Base-by-base conservation (phyloP, 2,797 vertebrate species). In the Melanotaenia maccullochi region DNA sequence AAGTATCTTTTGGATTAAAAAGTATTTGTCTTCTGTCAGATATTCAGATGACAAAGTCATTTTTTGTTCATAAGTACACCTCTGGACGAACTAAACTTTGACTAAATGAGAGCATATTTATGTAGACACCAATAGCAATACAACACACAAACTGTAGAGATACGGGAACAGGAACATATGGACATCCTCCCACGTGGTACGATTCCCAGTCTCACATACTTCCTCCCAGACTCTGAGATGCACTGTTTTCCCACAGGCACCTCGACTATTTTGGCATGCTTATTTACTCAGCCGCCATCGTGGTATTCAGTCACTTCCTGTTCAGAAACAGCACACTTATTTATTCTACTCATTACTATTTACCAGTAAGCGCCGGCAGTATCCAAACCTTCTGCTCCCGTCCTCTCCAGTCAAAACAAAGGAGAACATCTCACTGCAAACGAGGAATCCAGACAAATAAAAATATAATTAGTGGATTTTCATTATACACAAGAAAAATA, bases 281-380 rank as follows among this genome's bases (percentile, higher is more conserved):
- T 93, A 89, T 93, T 93, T 93, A 89, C 83, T 89, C 90, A 91
- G 92, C 89, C 85, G 86, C 86, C 84, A 89, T 79, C 18, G 49
- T 86, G 90, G 92, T 91, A 93, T 91, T 90, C 66, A 66, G 84
- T 81, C 86, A 84, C 86, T 91, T 93, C 90, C 91, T 92, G 90
- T 85, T 63, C 82, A 65, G 85, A 69, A 79, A 84, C 79, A 18
- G 74, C n/a, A 14, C 76, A 79, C 72, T 80, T 82, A 73, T 85
- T 90, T 84, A 81, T 82, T 76, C 60, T 38, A 8, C 51, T 73
- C 25, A 5, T 76, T 81, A 72, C 18, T 82, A 87, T 93, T 95
- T 92, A 97, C 96, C 96, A 97, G 94, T 78, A 97, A 92, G 80
- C 96, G 95, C n/a, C 96, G 95, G 76, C 96, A 97, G 81, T 97